These are phyloP conservation scores for Lasioglossum lativentre DNA, from an alignment of 2,888 invertebrate genomes.

Conservation along the genomic window DNA sequence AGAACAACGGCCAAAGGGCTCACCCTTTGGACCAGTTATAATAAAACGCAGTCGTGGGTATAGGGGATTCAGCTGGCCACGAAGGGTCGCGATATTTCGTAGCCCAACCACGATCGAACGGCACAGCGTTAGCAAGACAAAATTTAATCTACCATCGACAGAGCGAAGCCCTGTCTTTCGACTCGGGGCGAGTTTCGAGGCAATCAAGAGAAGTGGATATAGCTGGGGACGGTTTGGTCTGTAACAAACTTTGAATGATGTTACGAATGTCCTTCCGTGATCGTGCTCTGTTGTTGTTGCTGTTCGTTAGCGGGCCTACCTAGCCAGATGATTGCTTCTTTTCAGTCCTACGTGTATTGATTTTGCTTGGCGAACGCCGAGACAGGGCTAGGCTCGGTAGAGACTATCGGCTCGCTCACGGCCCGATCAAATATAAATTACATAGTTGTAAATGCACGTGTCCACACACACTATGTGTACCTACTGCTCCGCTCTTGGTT, in stretches of 20 bases:
- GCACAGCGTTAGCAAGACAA: constrained; percentile 4
- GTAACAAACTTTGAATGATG: constrained; percentile 12
- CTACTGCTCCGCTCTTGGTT: too few species aligned
- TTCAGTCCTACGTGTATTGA: constrained; percentile 26
- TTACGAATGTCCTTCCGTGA: constrained; percentile 6
- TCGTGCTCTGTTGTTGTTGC: neutral
- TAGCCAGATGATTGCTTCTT: constrained; percentile 11
- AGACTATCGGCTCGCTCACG: too few species aligned
- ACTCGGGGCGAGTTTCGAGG: constrained; percentile 6
- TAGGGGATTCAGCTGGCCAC: constrained; percentile 33
- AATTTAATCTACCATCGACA: constrained; percentile 46
- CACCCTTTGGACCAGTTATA: constrained; percentile 35
- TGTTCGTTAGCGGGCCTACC: constrained; percentile 13
- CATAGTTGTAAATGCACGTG: too few species aligned
- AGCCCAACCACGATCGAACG: constrained; percentile 21
- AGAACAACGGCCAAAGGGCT: constrained; percentile 26
- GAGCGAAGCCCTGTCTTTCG: neutral
- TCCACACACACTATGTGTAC: too few species aligned
- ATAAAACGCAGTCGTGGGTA: constrained; percentile 7
- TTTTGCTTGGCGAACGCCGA: neutral
- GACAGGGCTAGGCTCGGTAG: too few species aligned
- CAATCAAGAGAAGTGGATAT: constrained; percentile 19
- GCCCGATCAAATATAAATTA: too few species aligned
- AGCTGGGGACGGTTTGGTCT: neutral
- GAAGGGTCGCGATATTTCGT: constrained; percentile 55